Conservation (phyloP, 2,888 invertebrate species). For the Argyresthia albistria region DNA sequence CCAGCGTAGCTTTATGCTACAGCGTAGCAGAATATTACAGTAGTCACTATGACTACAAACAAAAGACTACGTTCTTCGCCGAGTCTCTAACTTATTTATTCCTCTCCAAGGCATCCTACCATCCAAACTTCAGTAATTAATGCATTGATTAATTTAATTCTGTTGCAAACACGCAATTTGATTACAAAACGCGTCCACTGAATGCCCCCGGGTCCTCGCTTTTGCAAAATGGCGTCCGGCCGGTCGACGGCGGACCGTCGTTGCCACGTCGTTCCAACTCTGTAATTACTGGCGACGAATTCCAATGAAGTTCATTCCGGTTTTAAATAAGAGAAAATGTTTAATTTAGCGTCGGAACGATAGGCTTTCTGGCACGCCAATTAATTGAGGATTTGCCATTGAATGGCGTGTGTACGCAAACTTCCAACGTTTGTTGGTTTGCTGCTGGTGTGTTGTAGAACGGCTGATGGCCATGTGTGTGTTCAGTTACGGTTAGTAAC, state of each 20-base stretch:
- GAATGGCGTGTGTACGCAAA: not conserved
- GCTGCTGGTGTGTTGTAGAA: not conserved
- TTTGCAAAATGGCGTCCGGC: conserved; percentile 35
- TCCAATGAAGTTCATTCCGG: conserved; percentile 67
- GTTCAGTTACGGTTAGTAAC: no score
- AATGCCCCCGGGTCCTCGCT: conserved; percentile 31
- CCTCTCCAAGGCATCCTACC: not conserved
- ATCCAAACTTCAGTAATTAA: conserved; percentile 39
- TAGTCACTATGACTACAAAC: no score
- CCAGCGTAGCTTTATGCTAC: no score
- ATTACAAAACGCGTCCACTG: conserved; percentile 30
- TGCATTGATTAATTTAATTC: conserved; percentile 54
- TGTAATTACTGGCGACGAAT: conserved; percentile 66
- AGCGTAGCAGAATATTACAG: no score
- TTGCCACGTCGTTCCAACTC: conserved; percentile 66
- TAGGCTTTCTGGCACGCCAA: conserved; percentile 38
- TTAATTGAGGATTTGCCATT: conserved; percentile 61
- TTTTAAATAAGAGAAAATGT: conserved; percentile 71
- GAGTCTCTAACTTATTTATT: no score
- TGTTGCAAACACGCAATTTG: conserved; percentile 49
- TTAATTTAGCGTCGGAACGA: conserved; percentile 59
- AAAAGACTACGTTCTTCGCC: no score
- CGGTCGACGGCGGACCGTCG: conserved; percentile 21
- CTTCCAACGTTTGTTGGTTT: not conserved
- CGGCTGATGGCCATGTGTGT: conserved; percentile 1